Base-by-base conservation (phyloP, 2,888 invertebrate genomes). In the Lapara coniferarum region DNA sequence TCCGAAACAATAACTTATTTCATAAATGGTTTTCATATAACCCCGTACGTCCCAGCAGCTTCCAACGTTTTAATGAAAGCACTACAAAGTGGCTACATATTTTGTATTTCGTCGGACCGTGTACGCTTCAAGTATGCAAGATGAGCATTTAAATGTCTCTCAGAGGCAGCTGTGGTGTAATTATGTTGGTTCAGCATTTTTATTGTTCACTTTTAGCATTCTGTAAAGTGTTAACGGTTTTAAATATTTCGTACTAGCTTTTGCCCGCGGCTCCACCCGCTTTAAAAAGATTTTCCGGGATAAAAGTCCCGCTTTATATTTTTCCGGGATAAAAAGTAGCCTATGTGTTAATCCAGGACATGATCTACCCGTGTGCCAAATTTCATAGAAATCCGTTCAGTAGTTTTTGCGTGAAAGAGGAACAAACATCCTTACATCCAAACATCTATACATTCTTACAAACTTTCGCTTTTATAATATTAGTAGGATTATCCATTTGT, bases 111-210 rank as follows among this genome's bases (percentile, higher is more conserved):
- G 25, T 14, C 25, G 12, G 46, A 16, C 59, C 44, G 59, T 10
- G 46, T 19, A 55, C 55, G 53, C 19, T 55, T 12, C 44, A 49
- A 16, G 67, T 56, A 46, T 46, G 19, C 44, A 56, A 67, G 69
- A 69, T 69, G 63, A 69, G 13, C 69, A 66, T 58, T 66, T 58
- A 71, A 71, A 72, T 74, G 74, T 73, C 67, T 68, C 63, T 49
- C 57, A 71, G 72, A 73, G 70, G 70, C 63, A 70, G 66, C 30
- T 57, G 69, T 72, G 46, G 46, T 46, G 46, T 63, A 72, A 76
- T 73, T 74, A 72, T 52, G 55, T 44, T 37, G 66, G 0, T 58
- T 67, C 67, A 71, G 71, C 69, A 56, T 68, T 77, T 75, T 74
- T 73, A 70, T 67, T 77, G 51, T 71, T 30, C 63, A 16, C 44